Conservation (phyloP, 2,888 invertebrate species). For the Eulithis prunata region DNA sequence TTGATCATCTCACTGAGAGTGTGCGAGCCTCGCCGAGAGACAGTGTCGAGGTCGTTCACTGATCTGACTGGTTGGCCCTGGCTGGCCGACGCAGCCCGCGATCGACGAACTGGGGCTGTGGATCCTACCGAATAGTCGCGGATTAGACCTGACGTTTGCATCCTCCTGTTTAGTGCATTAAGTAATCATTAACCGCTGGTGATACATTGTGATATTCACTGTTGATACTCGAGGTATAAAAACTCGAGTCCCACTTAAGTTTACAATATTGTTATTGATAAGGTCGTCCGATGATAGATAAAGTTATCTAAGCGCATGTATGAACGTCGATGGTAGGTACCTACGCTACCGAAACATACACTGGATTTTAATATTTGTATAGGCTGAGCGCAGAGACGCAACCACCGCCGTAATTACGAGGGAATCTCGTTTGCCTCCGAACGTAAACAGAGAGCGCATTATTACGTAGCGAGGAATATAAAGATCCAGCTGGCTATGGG, state of each 20-base stretch:
- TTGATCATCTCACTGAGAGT: conserved; percentile 55
- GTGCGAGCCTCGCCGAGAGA: conserved; percentile 60
- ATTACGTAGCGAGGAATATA: conserved; percentile 36
- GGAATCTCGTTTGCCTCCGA: conserved; percentile 45
- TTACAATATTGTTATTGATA: conserved; percentile 60
- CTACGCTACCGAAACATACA: conserved; percentile 44
- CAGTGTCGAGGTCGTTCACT: conserved; percentile 78
- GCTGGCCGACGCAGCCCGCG: conserved; percentile 54
- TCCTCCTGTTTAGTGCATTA: conserved; percentile 41
- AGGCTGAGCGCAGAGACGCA: conserved; percentile 43
- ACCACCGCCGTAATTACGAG: conserved; percentile 50
- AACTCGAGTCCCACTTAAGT: conserved; percentile 56
- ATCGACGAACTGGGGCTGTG: conserved; percentile 40
- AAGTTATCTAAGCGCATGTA: conserved; percentile 61
- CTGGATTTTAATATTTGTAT: conserved; percentile 48
- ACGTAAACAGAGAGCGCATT: conserved; percentile 44
- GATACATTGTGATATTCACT: conserved; percentile 51
- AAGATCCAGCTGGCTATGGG: conserved; percentile 37
- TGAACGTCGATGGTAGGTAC: conserved; percentile 49
- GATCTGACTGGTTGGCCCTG: conserved; percentile 73
- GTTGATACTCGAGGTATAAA: conserved; percentile 48
- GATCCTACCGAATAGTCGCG: conserved; percentile 40
- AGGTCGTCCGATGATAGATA: conserved; percentile 60
- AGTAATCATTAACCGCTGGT: conserved; percentile 34
- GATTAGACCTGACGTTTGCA: conserved; percentile 54